phyloP scores from a whole-genome alignment of 2,888 invertebrate species.

The Cheiracanthium punctorium region DNA sequence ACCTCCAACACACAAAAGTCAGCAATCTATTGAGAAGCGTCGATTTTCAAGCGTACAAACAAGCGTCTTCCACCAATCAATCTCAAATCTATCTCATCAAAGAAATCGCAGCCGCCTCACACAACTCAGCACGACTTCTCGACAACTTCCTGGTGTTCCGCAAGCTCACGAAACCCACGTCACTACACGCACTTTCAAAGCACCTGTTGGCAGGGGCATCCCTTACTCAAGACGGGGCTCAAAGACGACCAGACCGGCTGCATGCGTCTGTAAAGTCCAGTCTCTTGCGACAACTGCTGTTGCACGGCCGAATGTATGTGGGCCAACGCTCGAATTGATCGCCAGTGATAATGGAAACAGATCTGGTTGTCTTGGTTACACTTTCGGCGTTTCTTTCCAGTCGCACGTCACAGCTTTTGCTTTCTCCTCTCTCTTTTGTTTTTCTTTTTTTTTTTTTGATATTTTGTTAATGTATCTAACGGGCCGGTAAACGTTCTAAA shows the following conservation, averaged over 20 bases:
- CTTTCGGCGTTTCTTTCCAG: background rate
- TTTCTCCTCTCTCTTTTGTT: constrained; percentile 24
- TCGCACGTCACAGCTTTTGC: constrained; percentile 22
- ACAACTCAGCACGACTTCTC: background rate
- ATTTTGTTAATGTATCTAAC: background rate
- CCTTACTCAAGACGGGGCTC: background rate
- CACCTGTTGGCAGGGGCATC: background rate
- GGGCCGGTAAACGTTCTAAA: background rate
- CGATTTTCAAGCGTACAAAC: no score
- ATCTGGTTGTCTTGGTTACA: constrained; percentile 61
- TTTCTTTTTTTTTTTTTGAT: no score
- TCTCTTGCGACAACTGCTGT: constrained; percentile 59
- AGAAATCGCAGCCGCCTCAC: background rate
- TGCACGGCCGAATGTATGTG: constrained; percentile 29
- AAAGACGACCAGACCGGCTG: background rate
- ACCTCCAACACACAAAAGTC: no score
- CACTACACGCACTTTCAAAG: background rate
- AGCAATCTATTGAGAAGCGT: no score
- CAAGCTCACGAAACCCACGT: background rate
- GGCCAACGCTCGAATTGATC: constrained; percentile 61
- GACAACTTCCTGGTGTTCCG: no score
- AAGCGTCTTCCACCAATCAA: no score
- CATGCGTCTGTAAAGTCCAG: background rate
- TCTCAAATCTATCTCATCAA: background rate
- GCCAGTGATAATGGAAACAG: constrained; percentile 60